Conservation (phyloP, 2,113 vertebrate species). For the Ranitomeya variabilis region DNA sequence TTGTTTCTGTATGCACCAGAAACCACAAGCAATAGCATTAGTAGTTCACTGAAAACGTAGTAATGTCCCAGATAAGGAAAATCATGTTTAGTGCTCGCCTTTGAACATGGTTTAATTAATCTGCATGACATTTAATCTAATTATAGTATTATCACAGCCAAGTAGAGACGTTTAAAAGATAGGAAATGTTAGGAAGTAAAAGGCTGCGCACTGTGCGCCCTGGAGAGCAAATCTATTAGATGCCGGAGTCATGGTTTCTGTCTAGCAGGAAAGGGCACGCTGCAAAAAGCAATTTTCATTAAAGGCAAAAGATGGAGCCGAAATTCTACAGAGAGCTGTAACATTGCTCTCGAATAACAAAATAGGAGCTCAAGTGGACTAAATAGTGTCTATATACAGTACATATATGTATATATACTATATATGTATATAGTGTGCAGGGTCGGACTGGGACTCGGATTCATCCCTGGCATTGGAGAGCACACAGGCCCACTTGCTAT, state of each 20-base stretch:
- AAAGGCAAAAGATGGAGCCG: background rate
- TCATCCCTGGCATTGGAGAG: no score
- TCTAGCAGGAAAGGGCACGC: conserved; percentile 25
- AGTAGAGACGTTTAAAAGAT: background rate
- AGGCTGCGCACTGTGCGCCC: conserved; percentile 4
- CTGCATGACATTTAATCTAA: conserved; percentile 8
- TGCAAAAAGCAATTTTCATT: background rate
- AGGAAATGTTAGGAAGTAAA: background rate
- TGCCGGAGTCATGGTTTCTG: conserved; percentile 11
- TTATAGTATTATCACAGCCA: background rate
- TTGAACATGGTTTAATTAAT: conserved; percentile 5
- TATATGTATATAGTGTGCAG: no score
- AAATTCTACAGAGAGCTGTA: background rate
- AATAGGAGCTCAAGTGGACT: no score
- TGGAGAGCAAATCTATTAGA: conserved; percentile 14
- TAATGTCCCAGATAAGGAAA: background rate
- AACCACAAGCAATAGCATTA: background rate
- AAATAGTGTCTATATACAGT: no score
- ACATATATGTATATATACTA: no score
- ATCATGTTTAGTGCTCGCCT: no score
- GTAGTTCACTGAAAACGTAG: background rate
- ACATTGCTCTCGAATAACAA: background rate
- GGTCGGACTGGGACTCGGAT: no score
- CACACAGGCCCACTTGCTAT: no score
- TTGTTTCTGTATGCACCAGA: background rate